phyloP scores from a whole-genome alignment of 2,797 vertebrate species.

The Dryobates pubescens region DNA sequence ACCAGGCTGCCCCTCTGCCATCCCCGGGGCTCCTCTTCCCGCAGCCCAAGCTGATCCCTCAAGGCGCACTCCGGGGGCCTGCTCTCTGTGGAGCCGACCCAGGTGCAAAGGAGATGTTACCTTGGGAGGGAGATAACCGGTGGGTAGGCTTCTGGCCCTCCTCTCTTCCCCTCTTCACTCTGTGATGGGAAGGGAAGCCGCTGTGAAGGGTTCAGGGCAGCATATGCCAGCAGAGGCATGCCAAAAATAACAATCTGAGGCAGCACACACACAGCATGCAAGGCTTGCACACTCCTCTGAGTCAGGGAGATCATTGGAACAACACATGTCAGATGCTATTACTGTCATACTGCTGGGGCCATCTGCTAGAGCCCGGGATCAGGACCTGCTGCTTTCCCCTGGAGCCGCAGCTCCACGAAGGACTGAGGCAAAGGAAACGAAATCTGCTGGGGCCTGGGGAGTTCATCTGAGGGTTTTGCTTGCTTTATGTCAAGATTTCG shows the following conservation, averaged over 20 bases:
- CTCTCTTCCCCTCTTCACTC: constrained; percentile 51
- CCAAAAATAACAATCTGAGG: constrained; percentile 81
- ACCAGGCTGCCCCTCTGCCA: constrained; percentile 12
- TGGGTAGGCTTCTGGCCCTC: constrained; percentile 43
- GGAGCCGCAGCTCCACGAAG: constrained; percentile 68
- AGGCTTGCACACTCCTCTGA: constrained; percentile 77
- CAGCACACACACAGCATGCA: constrained; percentile 74
- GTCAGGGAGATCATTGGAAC: constrained; percentile 77
- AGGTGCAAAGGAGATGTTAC: constrained; percentile 40
- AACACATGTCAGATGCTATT: constrained; percentile 84
- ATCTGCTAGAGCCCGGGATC: constrained; percentile 82
- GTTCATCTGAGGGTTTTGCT: constrained; percentile 50
- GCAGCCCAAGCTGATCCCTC: constrained; percentile 37
- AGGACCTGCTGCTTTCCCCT: constrained; percentile 74
- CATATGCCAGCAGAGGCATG: constrained; percentile 80
- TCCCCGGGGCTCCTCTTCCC: constrained; percentile 7
- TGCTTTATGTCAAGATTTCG: constrained; percentile 23
- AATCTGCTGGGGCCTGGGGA: constrained; percentile 44
- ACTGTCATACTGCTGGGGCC: constrained; percentile 78
- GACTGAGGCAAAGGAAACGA: constrained; percentile 68
- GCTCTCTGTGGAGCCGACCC: constrained; percentile 42
- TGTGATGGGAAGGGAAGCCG: constrained; percentile 78
- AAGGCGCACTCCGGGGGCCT: constrained; percentile 9
- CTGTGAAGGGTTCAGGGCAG: constrained; percentile 75
- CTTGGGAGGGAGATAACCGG: constrained; percentile 68